Conservation (phyloP, 1,140 invertebrate species). For the Drosophila grimshawi region DNA sequence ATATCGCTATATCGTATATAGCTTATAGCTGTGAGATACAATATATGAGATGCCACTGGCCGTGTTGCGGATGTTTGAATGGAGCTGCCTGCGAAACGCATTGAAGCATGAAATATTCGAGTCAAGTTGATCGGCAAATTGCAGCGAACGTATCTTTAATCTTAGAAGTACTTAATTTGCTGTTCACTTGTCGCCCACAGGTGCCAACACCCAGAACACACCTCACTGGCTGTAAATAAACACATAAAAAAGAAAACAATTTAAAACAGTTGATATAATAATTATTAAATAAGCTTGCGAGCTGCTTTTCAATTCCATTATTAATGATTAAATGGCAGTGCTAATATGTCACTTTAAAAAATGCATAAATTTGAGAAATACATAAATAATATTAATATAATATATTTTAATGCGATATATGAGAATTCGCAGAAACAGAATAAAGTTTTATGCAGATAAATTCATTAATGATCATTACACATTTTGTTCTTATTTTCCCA, state of each 20-base stretch:
- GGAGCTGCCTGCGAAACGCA: conserved; percentile 30
- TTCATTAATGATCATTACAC: too few species aligned
- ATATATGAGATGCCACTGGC: conserved; percentile 29
- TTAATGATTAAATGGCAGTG: neutral
- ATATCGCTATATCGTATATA: conserved; percentile 3
- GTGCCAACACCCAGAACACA: conserved; percentile 29
- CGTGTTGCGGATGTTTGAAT: conserved; percentile 5
- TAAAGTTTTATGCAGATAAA: too few species aligned
- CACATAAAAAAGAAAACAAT: conserved; percentile 15
- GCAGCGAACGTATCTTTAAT: conserved; percentile 21
- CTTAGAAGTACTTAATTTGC: conserved; percentile 31
- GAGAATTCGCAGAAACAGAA: too few species aligned
- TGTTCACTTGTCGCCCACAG: conserved; percentile 39
- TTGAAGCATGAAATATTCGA: conserved; percentile 36
- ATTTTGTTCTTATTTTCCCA: too few species aligned
- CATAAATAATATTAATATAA: neutral
- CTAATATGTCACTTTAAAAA: neutral
- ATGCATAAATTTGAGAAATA: too few species aligned
- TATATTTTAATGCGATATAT: too few species aligned
- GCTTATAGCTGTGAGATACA: conserved; percentile 33
- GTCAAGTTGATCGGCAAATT: conserved; percentile 8
- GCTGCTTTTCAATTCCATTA: neutral
- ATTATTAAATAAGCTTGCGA: conserved; percentile 1
- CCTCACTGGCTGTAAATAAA: conserved; percentile 22
- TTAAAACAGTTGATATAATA: conserved; percentile 49